These are phyloP conservation scores for Athene noctua DNA, from an alignment of 2,113 vertebrate genomes.

Conservation along the genomic window DNA sequence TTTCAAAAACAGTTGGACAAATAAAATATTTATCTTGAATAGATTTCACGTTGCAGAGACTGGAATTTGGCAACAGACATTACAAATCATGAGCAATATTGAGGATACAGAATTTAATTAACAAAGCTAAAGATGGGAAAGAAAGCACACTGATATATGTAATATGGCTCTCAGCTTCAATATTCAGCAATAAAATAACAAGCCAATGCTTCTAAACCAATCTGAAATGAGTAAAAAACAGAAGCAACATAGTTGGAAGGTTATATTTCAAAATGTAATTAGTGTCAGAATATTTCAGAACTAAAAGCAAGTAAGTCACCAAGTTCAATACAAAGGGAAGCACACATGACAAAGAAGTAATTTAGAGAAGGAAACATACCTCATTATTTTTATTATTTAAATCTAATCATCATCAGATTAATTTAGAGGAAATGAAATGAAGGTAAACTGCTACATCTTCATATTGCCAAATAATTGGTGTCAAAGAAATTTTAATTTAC, in stretches of 20 bases:
- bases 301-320: conserved; percentile 48
- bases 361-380: conserved; percentile 44
- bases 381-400: conserved; percentile 62
- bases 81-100: conserved; percentile 38
- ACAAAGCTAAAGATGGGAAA: conserved; percentile 38
- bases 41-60: conserved; percentile 1
- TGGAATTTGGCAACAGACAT: conserved; percentile 12
- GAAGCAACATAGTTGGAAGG: conserved; percentile 22
- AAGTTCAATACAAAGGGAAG: conserved; percentile 48
- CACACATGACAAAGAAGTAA: conserved; percentile 17
- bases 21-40: conserved; percentile 39
- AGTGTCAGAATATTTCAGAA: conserved; percentile 56
- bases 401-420: conserved; percentile 51
- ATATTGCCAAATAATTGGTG: conserved; percentile 47
- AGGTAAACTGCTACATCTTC: conserved; percentile 49
- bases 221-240: conserved; percentile 29
- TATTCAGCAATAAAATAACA: conserved; percentile 49
- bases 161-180: conserved; percentile 14
- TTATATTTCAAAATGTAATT: conserved; percentile 69
- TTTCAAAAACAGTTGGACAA: conserved; percentile 24
- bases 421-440: conserved; percentile 58
- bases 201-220: conserved; percentile 33
- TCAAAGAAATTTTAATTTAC: conserved; percentile 48
- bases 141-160: conserved; percentile 18
- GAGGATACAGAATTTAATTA: conserved; percentile 57